These are phyloP conservation scores for Mus spretus DNA, from an alignment of 2,797 vertebrate genomes.

Conservation along the genomic window DNA sequence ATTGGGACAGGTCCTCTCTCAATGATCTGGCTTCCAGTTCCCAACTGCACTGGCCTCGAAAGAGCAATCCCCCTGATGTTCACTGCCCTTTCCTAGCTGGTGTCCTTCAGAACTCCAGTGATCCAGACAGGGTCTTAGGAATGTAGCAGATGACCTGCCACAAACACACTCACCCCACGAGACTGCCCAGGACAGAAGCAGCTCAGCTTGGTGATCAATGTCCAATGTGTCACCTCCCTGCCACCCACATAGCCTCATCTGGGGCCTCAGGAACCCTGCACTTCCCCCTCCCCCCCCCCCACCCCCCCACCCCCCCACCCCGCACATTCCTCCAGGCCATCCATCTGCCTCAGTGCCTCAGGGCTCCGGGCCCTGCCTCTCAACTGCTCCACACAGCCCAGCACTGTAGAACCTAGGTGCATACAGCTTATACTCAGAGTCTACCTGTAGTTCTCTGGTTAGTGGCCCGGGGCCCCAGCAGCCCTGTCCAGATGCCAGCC, in stretches of 20 bases:
- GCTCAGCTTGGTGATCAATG: background rate
- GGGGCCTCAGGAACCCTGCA: background rate
- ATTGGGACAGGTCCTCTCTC: background rate
- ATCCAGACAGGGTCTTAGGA: background rate
- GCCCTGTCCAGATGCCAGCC: conserved; percentile 39
- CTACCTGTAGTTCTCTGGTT: background rate
- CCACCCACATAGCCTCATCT: background rate
- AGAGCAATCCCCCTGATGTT: background rate
- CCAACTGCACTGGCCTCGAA: background rate
- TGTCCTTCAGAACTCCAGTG: background rate
- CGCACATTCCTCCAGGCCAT: background rate
- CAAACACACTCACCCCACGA: background rate
- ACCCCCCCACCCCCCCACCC: background rate
- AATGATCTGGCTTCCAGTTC: background rate
- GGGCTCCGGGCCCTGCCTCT: background rate
- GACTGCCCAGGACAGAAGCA: background rate
- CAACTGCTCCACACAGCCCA: background rate
- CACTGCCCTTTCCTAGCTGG: background rate
- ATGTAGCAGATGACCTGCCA: background rate
- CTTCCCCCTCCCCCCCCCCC: background rate
- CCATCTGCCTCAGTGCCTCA: background rate
- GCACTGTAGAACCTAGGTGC: background rate
- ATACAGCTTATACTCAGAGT: background rate
- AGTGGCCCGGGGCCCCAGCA: conserved; percentile 8
- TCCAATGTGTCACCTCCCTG: accelerated